Evolutionary conservation across 2,797 vertebrate species (phyloP).

Genomic region (Myripristis murdjan): DNA sequence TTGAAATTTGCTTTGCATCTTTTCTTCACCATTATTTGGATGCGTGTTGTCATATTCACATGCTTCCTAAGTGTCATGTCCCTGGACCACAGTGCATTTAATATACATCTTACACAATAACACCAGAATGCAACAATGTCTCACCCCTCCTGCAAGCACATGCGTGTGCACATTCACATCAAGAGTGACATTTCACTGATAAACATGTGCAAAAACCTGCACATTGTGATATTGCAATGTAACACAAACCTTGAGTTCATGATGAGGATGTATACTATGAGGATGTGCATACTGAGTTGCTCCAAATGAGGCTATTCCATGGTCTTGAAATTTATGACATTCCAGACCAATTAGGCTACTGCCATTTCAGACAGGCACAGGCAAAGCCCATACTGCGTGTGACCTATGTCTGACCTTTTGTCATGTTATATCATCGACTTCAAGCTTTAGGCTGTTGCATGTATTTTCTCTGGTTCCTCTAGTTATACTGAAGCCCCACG

Average conservation of each 20-base stretch:
- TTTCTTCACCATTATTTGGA: not conserved
- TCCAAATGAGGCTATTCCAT: constrained; percentile 15
- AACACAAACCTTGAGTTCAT: constrained; percentile 7
- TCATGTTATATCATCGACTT: not conserved
- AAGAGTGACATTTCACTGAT: not conserved
- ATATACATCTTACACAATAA: constrained; percentile 22
- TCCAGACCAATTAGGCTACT: not conserved
- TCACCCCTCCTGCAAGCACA: not conserved
- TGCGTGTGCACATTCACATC: not conserved
- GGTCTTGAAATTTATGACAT: constrained; percentile 20
- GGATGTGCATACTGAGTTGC: not conserved
- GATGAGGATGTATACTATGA: not conserved
- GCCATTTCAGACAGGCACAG: constrained; percentile 39
- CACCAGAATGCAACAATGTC: constrained; percentile 44
- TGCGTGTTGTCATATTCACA: constrained; percentile 37
- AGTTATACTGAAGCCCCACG: not conserved
- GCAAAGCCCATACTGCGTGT: constrained; percentile 17
- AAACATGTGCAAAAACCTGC: not conserved
- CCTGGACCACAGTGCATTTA: no score
- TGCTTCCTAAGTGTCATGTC: constrained; percentile 25
- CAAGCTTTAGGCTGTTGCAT: not conserved
- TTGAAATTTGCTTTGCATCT: not conserved
- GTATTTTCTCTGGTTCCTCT: not conserved
- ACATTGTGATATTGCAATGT: not conserved
- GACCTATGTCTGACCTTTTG: not conserved